A percentile compares a stretch with the other conserved stretches of the same genome.
Evolutionary conservation across 2,113 vertebrate genomes (phyloP).

Genomic region (Anhinga anhinga): DNA sequence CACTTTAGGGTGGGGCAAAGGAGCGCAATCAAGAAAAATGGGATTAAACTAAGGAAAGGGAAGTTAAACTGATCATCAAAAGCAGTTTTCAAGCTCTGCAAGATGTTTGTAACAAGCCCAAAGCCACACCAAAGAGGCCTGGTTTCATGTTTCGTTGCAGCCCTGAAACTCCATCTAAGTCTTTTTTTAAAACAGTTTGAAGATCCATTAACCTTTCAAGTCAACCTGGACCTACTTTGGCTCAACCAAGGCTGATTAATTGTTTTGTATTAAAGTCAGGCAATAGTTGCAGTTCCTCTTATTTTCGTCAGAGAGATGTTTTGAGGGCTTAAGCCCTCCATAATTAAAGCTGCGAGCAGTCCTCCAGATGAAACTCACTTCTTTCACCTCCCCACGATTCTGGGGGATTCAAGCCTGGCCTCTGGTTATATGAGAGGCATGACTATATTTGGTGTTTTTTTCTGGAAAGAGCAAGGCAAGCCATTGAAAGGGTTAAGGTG

Average conservation of each 20-base stretch:
- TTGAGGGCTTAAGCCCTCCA: not conserved
- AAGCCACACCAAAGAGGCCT: slow-evolving; percentile 40
- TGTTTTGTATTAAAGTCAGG: not conserved
- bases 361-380: not conserved
- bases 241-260: not conserved
- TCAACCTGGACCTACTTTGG: slow-evolving; percentile 31
- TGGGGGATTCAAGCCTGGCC: not conserved
- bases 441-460: not conserved
- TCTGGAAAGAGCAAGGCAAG: not conserved
- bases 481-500: not conserved
- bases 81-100: slow-evolving; percentile 9
- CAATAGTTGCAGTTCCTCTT: not conserved
- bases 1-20: not conserved
- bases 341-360: not conserved
- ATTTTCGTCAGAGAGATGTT: not conserved
- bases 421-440: not conserved
- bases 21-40: slow-evolving; percentile 13
- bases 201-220: slow-evolving; percentile 43
- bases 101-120: slow-evolving; percentile 43
- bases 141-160: slow-evolving; percentile 22
- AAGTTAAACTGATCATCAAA: slow-evolving; percentile 34
- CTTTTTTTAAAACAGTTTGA: not conserved
- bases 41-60: slow-evolving; percentile 26
- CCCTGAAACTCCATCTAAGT: not conserved
- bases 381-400: not conserved